Conservation (phyloP, 2,797 vertebrate genomes). For the Channa striata region DNA sequence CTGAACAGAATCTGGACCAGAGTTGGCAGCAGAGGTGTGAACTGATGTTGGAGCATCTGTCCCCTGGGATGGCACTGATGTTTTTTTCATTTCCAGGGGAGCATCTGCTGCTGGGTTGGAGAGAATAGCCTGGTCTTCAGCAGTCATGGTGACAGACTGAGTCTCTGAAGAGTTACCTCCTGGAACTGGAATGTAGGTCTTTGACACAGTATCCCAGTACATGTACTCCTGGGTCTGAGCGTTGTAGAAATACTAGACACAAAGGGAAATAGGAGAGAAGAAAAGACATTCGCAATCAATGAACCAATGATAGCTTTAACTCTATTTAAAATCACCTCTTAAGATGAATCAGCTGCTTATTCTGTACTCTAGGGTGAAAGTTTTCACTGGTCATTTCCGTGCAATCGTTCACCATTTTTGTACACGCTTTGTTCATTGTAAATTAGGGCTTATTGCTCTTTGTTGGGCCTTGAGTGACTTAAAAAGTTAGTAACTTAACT, state of each 20-base stretch:
- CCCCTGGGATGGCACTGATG: conserved; percentile 2
- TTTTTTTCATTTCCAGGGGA: conserved; percentile 81
- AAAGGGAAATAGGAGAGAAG: not conserved
- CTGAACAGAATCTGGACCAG: conserved; percentile 32
- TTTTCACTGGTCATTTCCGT: too few relatives aligned
- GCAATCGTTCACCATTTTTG: too few relatives aligned
- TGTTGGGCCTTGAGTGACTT: too few relatives aligned
- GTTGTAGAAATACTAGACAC: conserved; percentile 87
- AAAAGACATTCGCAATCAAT: not conserved
- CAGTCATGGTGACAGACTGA: conserved; percentile 83
- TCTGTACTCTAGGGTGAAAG: too few relatives aligned
- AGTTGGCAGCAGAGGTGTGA: conserved; percentile 9
- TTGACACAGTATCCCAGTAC: conserved; percentile 85
- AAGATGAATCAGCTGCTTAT: too few relatives aligned
- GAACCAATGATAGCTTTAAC: too few relatives aligned
- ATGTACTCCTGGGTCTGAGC: conserved; percentile 87
- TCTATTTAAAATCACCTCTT: too few relatives aligned
- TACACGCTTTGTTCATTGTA: too few relatives aligned
- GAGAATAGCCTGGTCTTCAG: conserved; percentile 83
- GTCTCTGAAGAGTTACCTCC: conserved; percentile 68
- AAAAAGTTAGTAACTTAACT: too few relatives aligned
- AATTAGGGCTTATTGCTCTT: too few relatives aligned
- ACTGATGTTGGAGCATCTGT: not conserved
- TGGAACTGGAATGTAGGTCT: conserved; percentile 85
- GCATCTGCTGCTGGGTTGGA: conserved; percentile 85